A percentile compares a stretch with the other conserved stretches of the same genome.
Conservation (phyloP, 2,113 vertebrate genomes). For the Aegotheles bennettii region DNA sequence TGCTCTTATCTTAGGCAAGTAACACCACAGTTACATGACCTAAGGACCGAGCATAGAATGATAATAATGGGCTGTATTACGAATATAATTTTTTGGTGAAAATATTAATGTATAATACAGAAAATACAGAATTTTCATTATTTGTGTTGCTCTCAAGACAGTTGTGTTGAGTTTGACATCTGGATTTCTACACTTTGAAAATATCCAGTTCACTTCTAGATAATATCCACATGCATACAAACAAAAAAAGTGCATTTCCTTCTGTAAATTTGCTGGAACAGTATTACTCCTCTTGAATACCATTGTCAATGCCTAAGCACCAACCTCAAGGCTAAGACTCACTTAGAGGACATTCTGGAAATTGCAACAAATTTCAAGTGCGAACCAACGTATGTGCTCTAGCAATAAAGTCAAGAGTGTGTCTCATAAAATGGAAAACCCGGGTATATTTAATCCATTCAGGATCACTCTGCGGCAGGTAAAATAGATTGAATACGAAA, state of each 20-base stretch:
- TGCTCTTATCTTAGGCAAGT: neutral
- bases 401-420: neutral
- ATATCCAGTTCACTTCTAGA: neutral
- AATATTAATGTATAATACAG: neutral
- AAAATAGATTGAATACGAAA: neutral
- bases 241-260: neutral
- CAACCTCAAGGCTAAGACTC: neutral
- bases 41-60: neutral
- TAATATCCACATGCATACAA: neutral
- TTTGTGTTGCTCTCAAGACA: accelerated
- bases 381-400: neutral
- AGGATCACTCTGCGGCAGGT: neutral
- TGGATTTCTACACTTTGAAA: neutral
- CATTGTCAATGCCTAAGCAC: neutral
- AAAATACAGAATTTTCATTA: neutral
- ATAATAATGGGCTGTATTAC: neutral
- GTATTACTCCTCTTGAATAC: neutral
- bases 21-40: neutral
- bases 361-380: neutral
- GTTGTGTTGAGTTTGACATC: neutral
- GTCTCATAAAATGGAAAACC: neutral
- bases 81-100: neutral
- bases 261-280: neutral
- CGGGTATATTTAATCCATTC: neutral
- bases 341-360: neutral